Conservation (phyloP, 2,113 vertebrate species). For the Lophura nycthemera region DNA sequence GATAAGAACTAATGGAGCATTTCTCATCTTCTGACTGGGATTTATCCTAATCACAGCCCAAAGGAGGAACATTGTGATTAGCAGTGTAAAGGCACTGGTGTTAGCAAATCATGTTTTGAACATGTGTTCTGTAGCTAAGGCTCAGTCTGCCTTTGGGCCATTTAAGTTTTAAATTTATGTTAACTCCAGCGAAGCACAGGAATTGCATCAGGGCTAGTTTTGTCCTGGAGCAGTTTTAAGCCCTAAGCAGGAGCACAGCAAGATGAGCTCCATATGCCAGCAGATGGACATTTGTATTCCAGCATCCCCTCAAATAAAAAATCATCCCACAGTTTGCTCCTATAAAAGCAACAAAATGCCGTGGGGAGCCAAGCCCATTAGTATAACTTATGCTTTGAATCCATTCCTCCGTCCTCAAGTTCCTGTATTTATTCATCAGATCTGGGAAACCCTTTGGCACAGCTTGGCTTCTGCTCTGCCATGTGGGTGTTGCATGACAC, state of each 20-base stretch:
- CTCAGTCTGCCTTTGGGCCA: conserved; percentile 42
- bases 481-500: not conserved
- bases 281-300: conserved; percentile 40
- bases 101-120: not conserved
- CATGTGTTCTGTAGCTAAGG: conserved; percentile 54
- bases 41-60: not conserved
- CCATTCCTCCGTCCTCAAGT: not conserved
- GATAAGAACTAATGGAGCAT: conserved; percentile 27
- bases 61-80: not conserved
- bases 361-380: not conserved
- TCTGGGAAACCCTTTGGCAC: not conserved
- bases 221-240: conserved; percentile 31
- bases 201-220: not conserved
- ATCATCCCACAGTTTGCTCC: not conserved
- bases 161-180: conserved; percentile 30
- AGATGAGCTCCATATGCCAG: conserved; percentile 50
- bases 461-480: not conserved
- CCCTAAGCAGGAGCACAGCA: rapidly evolving
- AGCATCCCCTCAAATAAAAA: not conserved
- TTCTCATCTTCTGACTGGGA: not conserved
- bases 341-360: not conserved
- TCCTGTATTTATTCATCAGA: not conserved
- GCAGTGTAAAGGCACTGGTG: not conserved
- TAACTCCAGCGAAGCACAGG: not conserved
- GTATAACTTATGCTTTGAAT: not conserved